phyloP scores from a whole-genome alignment of 1,140 invertebrate genomes.

The Diuraphis noxia region DNA sequence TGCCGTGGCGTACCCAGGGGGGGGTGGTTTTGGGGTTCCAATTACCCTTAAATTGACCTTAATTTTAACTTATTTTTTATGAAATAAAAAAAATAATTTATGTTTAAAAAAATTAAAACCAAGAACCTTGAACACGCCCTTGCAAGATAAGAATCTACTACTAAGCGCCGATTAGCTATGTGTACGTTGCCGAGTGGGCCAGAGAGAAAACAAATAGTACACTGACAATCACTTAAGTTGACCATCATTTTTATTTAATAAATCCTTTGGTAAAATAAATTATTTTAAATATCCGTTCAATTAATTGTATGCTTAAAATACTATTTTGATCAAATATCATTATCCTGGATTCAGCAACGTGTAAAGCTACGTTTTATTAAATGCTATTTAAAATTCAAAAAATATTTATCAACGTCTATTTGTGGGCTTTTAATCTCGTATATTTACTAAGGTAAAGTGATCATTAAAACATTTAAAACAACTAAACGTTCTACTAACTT shows the following conservation, averaged over 20 bases:
- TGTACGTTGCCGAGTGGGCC: not conserved
- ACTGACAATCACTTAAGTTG: not conserved
- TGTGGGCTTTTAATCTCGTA: not conserved
- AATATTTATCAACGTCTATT: not conserved
- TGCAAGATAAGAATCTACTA: too few relatives aligned
- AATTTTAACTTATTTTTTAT: too few relatives aligned
- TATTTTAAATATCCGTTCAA: not conserved
- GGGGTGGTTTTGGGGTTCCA: too few relatives aligned
- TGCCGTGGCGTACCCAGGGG: too few relatives aligned
- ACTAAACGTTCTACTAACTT: not conserved
- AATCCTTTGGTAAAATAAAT: not conserved
- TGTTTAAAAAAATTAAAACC: too few relatives aligned
- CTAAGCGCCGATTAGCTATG: not conserved
- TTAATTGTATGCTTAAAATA: not conserved
- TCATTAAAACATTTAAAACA: constrained; percentile 2
- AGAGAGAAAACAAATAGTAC: too few relatives aligned
- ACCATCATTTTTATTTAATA: not conserved
- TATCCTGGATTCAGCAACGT: not conserved
- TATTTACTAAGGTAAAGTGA: not conserved
- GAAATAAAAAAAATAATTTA: too few relatives aligned
- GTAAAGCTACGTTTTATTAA: not conserved
- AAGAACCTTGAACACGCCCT: too few relatives aligned
- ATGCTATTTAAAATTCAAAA: not conserved
- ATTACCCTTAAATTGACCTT: too few relatives aligned
- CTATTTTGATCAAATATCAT: not conserved